Base-by-base conservation (phyloP, 1,140 invertebrate genomes). In the Drosophila persimilis region DNA sequence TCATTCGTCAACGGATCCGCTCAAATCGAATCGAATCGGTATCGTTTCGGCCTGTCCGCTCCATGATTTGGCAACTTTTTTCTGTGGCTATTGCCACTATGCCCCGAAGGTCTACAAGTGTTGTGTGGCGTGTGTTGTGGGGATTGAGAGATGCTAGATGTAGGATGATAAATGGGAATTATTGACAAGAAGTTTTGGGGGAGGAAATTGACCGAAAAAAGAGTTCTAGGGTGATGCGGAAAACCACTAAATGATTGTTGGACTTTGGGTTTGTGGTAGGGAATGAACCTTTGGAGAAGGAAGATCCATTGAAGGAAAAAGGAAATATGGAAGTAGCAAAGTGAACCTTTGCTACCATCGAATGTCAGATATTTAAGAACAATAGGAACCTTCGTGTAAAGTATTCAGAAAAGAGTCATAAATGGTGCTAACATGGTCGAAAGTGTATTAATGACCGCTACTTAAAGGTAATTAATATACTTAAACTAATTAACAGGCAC, bases 61-160 rank as follows among this genome's bases (percentile, higher is more conserved):
- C 15, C 51, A 75, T 73, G 78, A 81, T 73, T 81, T 69, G 59
- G 78, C 78, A 73, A 53, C 70, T 70, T 77, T 73, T 63, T 57
- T 60, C 35, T 35, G 57, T 59, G 56, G 45, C 55, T 63, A 55
- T 39, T 50, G 35, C 35, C 24, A 47, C 24, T 52, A 3, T 39
- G 35, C 35, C 48, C 26, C 51, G 62, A 56, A 35, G 70, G 35
- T 26, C 17, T 60, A 6, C 1, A 47, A 57, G 63, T 53, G 48
- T 39, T 52, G 55, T 26, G 24, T 76, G 47, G 39, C 56, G 55
- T 77, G 72, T 76, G 53, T 24, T 58, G 6, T 60, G 31, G 3
- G 35, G 3, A 1, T 39, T 13, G 35, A 39, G 35, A 39, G 35
- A 39, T 39, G 35, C 11, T 39, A 22, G 45, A 56, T 26, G 29